Base-by-base conservation (phyloP, 2,113 vertebrate species). In the Eublepharis macularius region DNA sequence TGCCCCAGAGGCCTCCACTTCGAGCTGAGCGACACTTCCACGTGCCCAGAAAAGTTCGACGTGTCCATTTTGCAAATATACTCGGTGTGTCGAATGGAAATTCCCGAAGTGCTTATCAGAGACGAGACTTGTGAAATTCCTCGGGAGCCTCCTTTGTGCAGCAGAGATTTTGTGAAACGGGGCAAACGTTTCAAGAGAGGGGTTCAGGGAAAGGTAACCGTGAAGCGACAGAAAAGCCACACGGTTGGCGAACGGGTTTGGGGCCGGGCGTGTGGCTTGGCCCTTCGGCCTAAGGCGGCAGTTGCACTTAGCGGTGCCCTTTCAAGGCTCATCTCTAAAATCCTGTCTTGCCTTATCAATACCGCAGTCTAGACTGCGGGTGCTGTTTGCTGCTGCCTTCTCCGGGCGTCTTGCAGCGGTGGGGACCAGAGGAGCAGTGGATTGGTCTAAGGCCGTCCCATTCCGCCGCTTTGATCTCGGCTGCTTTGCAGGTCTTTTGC, bases 391-490 rank as follows among this genome's bases (percentile, higher is more conserved):
- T 93, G 75, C 74, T 91, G 90, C 86, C 95, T 95, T 92, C 72
- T 90, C 89, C 94, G 91, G 89, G 84, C 90, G 8, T 92, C 92
- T 94, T 88, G 81, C 81, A 91, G 39, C 77, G 87, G 93, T 93
- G 94, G 95, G n/a, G 95, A 95, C 88, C 84, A 80, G 36, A 91
- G 88, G 45, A 94, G 92, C 89, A 94, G 95, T 96, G 95, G 95
- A 96, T 96, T 95, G 91, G 94, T 96, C 89, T 94, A 95, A 96
- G 94, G 92, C 84, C 51, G 89, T 90, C 91, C 93, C 81, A 91
- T 95, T 92, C 91, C 66, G 17, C 13, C 84, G 90, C 96, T 97
- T 96, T 96, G 95, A 96, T 97, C 94, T 93, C 82, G 78, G 75
- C 89, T 69, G 87, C 92, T 87, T 88, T 90, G 76, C 49, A 73